Evolutionary conservation across 2,113 vertebrate species (phyloP).

Genomic region (Burhinus bistriatus): DNA sequence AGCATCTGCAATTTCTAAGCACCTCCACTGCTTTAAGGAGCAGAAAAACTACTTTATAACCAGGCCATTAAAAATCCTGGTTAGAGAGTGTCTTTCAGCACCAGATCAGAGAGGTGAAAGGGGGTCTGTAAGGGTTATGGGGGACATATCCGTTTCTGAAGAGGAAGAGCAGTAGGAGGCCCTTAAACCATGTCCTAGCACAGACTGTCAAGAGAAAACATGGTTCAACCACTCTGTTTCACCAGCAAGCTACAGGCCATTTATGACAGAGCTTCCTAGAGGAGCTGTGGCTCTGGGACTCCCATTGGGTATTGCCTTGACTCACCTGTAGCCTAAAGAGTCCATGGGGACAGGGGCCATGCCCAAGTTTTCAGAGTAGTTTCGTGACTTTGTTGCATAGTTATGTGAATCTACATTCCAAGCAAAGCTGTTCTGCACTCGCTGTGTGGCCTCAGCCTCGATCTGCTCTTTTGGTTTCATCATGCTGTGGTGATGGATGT

Average conservation of each 20-base stretch:
- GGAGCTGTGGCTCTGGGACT: not conserved
- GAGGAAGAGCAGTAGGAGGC: not conserved
- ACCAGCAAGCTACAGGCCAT: not conserved
- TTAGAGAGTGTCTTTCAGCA: not conserved
- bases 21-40: not conserved
- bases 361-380: conserved; percentile 81
- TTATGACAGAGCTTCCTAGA: not conserved
- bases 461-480: conserved; percentile 85
- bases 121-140: not conserved
- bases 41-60: not conserved
- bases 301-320: not conserved
- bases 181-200: not conserved
- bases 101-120: not conserved
- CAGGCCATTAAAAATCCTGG: not conserved
- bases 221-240: not conserved
- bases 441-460: conserved; percentile 77
- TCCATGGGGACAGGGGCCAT: conserved; percentile 72
- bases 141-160: not conserved
- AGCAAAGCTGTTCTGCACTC: conserved; percentile 72
- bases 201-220: not conserved
- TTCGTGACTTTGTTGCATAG: conserved; percentile 82
- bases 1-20: not conserved
- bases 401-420: conserved; percentile 82
- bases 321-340: conserved; percentile 84
- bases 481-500: conserved; percentile 77